Percentiles rank a stretch among this genome's conserved stretches.
Evolutionary conservation across 2,113 vertebrate species (phyloP).

Genomic region (Pelobates fuscus): DNA sequence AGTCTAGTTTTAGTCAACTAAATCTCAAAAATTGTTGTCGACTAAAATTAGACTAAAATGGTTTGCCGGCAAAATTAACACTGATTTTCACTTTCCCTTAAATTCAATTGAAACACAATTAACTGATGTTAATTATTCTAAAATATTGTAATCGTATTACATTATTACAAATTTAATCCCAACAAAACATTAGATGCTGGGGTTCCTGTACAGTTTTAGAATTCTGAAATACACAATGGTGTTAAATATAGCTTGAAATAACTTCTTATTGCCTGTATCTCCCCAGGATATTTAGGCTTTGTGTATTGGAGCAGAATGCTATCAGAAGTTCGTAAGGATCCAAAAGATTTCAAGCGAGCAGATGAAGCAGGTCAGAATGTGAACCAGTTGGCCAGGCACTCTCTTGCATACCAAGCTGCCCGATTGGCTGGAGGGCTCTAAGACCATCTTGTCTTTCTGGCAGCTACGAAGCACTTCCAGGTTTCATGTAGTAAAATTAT

Average conservation of each 20-base stretch:
- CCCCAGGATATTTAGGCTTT: conserved; percentile 24
- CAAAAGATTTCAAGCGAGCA: conserved; percentile 74
- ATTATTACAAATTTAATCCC: too few relatives aligned
- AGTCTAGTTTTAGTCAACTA: too few relatives aligned
- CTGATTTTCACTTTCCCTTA: too few relatives aligned
- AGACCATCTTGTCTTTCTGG: conserved; percentile 77
- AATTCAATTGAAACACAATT: too few relatives aligned
- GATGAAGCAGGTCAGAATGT: conserved; percentile 70
- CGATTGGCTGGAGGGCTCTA: conserved; percentile 73
- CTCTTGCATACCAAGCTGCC: conserved; percentile 72
- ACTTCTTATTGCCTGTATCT: conserved; percentile 39
- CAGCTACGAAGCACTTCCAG: conserved; percentile 73
- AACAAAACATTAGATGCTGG: too few relatives aligned
- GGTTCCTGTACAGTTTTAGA: too few relatives aligned
- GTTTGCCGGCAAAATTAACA: too few relatives aligned
- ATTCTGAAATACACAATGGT: conserved; percentile 10
- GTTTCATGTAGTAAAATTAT: conserved; percentile 59
- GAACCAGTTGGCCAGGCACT: conserved; percentile 73
- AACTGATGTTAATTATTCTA: too few relatives aligned
- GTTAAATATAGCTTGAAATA: conserved; percentile 36
- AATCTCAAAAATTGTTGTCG: too few relatives aligned
- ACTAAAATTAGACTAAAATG: too few relatives aligned
- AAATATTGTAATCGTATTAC: too few relatives aligned
- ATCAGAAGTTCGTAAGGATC: conserved; percentile 50
- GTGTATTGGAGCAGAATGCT: conserved; percentile 56